Base-by-base conservation (phyloP, 2,113 vertebrate genomes). In the Megaceryle maxima region DNA sequence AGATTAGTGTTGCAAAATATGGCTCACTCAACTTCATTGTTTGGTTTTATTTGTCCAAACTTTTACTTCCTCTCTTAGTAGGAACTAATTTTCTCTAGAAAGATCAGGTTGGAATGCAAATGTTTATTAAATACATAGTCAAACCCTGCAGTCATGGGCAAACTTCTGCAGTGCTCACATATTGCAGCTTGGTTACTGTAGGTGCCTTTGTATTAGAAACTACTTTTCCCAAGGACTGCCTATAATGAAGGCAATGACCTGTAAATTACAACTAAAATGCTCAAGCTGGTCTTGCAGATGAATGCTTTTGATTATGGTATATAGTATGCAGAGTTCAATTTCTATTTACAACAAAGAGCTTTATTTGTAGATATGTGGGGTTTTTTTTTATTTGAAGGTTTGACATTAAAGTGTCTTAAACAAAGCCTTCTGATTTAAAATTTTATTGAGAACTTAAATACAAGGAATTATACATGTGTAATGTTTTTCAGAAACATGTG, bases 201-300 rank as follows among this genome's bases (percentile, higher is more conserved):
- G 70, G 57, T 93, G 60, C 55, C 83, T 96, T 93, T 95, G 44
- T 91, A 64, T 70, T 83, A 94, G 69, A 90, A 97, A 68, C 53
- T 90, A 66, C 72, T 95, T 97, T 96, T 94, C 89, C 94, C 53
- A 85, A 46, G 39, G 50, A 81, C 66, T 96, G n/a, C 39, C 60
- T 93, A 19, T 95, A 96, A 97, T 93, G 83, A 97, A 97, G 69
- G 83, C 90, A 97, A 92, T 92, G 95, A 94, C 81, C 80, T 96
- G 53, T 94, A 97, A 96, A 95, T 97, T 96, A 79, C 63, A 93
- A 84, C 77, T 92, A 53, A 95, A 96, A 92, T 78, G 50, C 55
- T 97, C 90, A 96, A 94, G 59, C 62, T 96, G 62, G 13, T 96
- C 70, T 96, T 97, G 64, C 94, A 95, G 78, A 93, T 74, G 91